Evolutionary conservation across 2,797 vertebrate species (phyloP).

Genomic region (Vultur gryphus): DNA sequence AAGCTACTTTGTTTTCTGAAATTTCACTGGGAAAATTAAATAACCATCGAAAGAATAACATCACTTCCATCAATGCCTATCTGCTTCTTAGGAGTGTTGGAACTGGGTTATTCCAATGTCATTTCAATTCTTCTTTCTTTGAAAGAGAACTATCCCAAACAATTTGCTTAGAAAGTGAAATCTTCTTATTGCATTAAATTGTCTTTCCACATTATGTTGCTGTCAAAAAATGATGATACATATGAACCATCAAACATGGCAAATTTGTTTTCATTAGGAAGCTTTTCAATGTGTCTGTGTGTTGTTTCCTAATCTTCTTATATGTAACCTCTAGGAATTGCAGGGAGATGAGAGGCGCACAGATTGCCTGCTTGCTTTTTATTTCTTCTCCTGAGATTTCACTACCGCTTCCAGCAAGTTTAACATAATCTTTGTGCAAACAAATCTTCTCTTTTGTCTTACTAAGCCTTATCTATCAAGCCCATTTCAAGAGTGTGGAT

Average conservation of each 20-base stretch:
- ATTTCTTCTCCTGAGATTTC: constrained; percentile 61
- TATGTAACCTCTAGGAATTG: constrained; percentile 62
- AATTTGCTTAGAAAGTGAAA: constrained; percentile 47
- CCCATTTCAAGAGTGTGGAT: constrained; percentile 50
- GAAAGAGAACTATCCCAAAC: neutral
- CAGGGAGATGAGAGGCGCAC: constrained; percentile 32
- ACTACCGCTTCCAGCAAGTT: constrained; percentile 57
- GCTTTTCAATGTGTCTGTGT: constrained; percentile 52
- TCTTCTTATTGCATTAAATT: constrained; percentile 53
- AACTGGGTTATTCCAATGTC: constrained; percentile 23
- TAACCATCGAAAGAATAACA: neutral
- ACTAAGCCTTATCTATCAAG: constrained; percentile 65
- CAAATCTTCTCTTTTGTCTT: constrained; percentile 69
- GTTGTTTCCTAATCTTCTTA: constrained; percentile 74
- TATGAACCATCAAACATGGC: constrained; percentile 49
- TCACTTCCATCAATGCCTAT: neutral
- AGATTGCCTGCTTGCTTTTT: constrained; percentile 23
- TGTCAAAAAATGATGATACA: constrained; percentile 51
- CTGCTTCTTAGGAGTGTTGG: neutral
- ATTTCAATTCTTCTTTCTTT: constrained; percentile 21
- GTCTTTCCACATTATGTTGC: constrained; percentile 30
- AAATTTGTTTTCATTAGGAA: constrained; percentile 70
- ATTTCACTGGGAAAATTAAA: neutral
- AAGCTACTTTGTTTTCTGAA: neutral
- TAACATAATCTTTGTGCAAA: constrained; percentile 71